A percentile compares a stretch with the other conserved stretches of the same genome.
phyloP scores from a whole-genome alignment of 2,797 vertebrate species.

The Ctenopoma kingsleyae region DNA sequence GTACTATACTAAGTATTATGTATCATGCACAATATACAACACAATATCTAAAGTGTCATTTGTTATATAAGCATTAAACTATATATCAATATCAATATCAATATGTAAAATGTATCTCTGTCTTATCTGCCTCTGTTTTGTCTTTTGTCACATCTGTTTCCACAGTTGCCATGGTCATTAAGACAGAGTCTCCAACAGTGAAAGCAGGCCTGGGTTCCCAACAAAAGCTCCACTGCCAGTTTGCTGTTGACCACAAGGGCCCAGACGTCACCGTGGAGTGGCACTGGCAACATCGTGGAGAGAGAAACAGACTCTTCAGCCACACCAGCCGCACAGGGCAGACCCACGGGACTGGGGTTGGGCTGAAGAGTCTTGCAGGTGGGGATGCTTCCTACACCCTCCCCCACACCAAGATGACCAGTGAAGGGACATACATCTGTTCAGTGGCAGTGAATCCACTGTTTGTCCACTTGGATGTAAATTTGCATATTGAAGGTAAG shows the following conservation, averaged over 20 bases:
- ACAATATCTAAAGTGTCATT: no score
- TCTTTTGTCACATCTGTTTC: constrained; percentile 18
- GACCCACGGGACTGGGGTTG: constrained; percentile 59
- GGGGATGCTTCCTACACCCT: constrained; percentile 82
- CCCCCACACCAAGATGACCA: constrained; percentile 55
- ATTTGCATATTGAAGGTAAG: constrained; percentile 80
- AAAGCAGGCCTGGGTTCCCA: constrained; percentile 65
- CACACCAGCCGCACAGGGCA: constrained; percentile 52
- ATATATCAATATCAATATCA: no score
- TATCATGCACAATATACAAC: no score
- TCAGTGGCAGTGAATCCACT: constrained; percentile 75
- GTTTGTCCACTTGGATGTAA: constrained; percentile 57
- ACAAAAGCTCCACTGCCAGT: constrained; percentile 82
- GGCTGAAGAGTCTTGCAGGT: constrained; percentile 46
- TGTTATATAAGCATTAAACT: no score
- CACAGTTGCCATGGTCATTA: constrained; percentile 78
- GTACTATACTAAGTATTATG: no score
- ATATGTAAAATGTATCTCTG: not conserved
- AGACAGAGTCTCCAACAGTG: constrained; percentile 74
- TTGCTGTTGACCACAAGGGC: constrained; percentile 75
- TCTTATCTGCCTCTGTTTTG: constrained; percentile 7
- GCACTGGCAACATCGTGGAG: constrained; percentile 65
- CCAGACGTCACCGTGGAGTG: constrained; percentile 70
- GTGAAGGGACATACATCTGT: constrained; percentile 80
- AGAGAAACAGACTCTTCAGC: constrained; percentile 63